Conservation (phyloP, 1,140 invertebrate species). For the Palaemon carinicauda region DNA sequence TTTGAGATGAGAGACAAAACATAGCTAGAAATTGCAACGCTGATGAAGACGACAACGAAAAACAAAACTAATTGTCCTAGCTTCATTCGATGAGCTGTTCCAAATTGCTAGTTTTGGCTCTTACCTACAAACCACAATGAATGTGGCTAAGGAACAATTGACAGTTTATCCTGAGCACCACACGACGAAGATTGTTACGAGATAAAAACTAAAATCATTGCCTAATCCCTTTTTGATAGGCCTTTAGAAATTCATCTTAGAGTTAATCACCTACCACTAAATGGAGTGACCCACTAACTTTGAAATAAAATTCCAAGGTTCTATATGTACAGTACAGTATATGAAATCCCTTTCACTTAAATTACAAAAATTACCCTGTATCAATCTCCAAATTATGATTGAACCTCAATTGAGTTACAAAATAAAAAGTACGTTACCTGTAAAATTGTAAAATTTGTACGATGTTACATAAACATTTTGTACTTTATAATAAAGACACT, state of each 20-base stretch:
- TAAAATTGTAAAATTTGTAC: constrained; percentile 55
- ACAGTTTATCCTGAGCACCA: no score
- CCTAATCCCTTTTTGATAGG: no score
- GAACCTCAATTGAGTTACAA: constrained; percentile 4
- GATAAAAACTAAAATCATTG: no score
- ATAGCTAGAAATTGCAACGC: not conserved
- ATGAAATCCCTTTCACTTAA: constrained; percentile 27
- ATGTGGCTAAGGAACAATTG: no score
- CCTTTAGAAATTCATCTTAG: no score
- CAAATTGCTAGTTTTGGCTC: no score
- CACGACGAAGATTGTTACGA: no score
- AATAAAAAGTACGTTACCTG: constrained; percentile 37
- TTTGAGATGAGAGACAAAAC: not conserved
- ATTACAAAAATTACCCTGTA: constrained; percentile 37
- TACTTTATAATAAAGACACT: constrained; percentile 54
- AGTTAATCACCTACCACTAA: not conserved
- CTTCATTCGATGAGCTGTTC: no score
- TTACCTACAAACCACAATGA: no score
- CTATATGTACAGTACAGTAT: constrained; percentile 37
- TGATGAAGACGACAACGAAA: not conserved
- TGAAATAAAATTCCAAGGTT: not conserved
- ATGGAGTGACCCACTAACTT: not conserved
- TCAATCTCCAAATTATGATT: constrained; percentile 40
- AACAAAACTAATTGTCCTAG: no score
- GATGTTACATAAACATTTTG: constrained; percentile 42